Percentiles rank a stretch among this genome's conserved stretches.
Conservation (phyloP, 2,113 vertebrate species). For the Silurus meridionalis region DNA sequence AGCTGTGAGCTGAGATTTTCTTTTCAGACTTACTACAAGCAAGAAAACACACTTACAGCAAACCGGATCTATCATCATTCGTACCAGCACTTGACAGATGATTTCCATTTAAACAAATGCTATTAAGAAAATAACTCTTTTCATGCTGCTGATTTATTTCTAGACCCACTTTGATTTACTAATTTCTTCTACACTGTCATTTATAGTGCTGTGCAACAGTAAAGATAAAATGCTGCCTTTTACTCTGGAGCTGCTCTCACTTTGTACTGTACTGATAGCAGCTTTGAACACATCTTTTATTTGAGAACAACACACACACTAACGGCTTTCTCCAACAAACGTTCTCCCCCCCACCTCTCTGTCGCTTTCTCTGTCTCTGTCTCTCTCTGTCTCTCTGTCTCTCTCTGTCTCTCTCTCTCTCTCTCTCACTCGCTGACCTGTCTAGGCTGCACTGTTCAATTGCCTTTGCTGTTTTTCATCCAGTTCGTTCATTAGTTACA, state of each 20-base stretch:
- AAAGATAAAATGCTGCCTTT: slow-evolving; percentile 31
- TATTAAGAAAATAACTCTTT: slow-evolving; percentile 51
- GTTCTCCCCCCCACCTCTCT: background rate
- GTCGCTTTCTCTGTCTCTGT: no score
- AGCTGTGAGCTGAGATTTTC: background rate
- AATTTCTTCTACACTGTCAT: slow-evolving; percentile 34
- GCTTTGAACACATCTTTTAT: slow-evolving; percentile 32
- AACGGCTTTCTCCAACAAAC: background rate
- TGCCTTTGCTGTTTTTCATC: slow-evolving; percentile 46
- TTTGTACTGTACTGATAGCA: slow-evolving; percentile 32
- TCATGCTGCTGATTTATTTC: slow-evolving; percentile 59
- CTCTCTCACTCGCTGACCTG: background rate
- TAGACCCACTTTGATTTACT: slow-evolving; percentile 61
- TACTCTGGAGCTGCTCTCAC: slow-evolving; percentile 20
- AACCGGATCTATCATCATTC: background rate
- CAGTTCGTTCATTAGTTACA: background rate
- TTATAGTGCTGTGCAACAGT: slow-evolving; percentile 5
- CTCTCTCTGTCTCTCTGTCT: slow-evolving; percentile 41
- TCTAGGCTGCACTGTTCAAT: slow-evolving; percentile 14
- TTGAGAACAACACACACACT: background rate
- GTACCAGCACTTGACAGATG: background rate
- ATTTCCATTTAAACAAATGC: slow-evolving; percentile 54
- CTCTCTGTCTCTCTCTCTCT: slow-evolving; percentile 45
- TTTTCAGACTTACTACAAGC: background rate
- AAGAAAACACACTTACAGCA: background rate